Evolutionary conservation across 37 sponge, comb jelly and placozoan species (phyloP).

Genomic region (Eunapius fragilis): DNA sequence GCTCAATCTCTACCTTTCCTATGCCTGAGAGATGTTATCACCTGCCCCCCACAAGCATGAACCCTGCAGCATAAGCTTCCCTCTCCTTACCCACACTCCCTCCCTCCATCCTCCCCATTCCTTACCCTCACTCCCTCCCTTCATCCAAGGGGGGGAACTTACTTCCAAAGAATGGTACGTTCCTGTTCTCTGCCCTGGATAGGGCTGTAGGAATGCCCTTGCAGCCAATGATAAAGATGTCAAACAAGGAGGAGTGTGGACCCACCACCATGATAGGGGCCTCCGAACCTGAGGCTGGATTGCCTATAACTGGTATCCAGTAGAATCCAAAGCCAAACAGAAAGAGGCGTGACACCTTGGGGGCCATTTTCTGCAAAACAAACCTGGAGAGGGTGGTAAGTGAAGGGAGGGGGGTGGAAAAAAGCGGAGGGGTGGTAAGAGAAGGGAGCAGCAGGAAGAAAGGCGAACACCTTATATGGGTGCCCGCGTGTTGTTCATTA

Average conservation of each 20-base stretch:
- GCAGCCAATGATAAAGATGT: constrained; percentile 32
- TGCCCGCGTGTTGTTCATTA: no score
- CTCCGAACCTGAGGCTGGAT: constrained; percentile 15
- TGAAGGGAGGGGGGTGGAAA: no score
- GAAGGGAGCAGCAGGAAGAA: no score
- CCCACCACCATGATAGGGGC: constrained; percentile 63
- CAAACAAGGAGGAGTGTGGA: constrained; percentile 72
- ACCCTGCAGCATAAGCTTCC: no score
- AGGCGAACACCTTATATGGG: no score
- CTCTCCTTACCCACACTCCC: background rate
- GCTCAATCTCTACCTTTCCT: no score
- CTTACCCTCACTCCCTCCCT: background rate
- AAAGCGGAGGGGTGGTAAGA: no score
- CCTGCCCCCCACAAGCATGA: no score
- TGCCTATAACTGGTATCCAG: constrained; percentile 48
- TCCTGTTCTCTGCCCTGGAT: constrained; percentile 5
- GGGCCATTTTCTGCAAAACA: constrained; percentile 3
- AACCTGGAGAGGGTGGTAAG: background rate
- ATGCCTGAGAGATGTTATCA: no score
- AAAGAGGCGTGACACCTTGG: constrained; percentile 10
- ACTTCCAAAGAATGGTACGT: constrained; percentile 66
- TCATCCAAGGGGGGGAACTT: no score
- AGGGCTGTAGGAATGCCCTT: constrained; percentile 46
- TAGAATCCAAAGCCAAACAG: constrained; percentile 70
- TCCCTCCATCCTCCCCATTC: background rate